These are phyloP conservation scores for Tauraco hartlaubi DNA, from an alignment of 2,797 vertebrate genomes.

Conservation along the genomic window DNA sequence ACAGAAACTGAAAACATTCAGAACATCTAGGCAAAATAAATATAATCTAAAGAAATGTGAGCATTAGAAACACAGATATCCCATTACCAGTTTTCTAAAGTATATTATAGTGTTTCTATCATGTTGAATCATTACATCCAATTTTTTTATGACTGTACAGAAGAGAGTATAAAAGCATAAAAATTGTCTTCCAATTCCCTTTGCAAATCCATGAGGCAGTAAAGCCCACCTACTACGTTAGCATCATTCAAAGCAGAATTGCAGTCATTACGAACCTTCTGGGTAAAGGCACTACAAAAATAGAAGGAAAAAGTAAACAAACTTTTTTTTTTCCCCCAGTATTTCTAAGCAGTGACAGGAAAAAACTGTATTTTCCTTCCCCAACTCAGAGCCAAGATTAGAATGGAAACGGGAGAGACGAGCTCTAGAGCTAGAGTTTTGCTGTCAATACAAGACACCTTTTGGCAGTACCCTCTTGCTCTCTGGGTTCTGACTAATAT, in stretches of 20 bases:
- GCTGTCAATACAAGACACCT: slow-evolving; percentile 19
- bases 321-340: background rate
- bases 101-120: background rate
- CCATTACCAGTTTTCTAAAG: background rate
- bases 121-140: background rate
- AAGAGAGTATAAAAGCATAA: background rate
- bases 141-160: background rate
- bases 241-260: background rate
- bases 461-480: slow-evolving; percentile 10
- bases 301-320: background rate
- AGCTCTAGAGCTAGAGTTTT: background rate
- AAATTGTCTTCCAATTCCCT: background rate
- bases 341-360: background rate
- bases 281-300: background rate
- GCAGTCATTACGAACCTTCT: background rate
- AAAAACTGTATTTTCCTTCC: background rate
- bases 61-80: background rate
- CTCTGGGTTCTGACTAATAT: slow-evolving; percentile 14
- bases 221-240: background rate
- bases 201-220: background rate
- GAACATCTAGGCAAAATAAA: background rate
- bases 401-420: background rate
- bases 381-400: background rate
- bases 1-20: background rate
- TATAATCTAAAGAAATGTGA: background rate